Conservation (phyloP, 1,140 invertebrate genomes). For the Euwallacea fornicatus region DNA sequence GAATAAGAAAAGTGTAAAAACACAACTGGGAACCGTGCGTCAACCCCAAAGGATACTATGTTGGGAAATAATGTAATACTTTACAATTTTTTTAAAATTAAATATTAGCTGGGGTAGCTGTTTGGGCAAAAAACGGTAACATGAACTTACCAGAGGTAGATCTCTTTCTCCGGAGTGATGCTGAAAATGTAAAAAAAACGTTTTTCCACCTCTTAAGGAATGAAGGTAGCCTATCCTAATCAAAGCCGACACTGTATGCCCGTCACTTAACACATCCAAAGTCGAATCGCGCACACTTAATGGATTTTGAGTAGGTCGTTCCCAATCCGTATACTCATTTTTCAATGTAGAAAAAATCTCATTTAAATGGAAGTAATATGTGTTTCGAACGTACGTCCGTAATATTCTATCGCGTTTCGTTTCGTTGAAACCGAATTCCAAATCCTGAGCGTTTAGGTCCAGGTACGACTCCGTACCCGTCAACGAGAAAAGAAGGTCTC, state of each 20-base stretch:
- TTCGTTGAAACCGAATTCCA: constrained; percentile 84
- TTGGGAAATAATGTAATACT: too few species aligned
- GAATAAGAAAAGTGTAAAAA: too few species aligned
- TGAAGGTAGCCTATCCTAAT: constrained; percentile 80
- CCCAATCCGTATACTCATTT: constrained; percentile 94
- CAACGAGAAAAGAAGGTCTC: constrained; percentile 75
- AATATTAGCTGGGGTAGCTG: too few species aligned
- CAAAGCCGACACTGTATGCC: constrained; percentile 81
- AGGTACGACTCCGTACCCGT: constrained; percentile 72
- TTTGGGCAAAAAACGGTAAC: not conserved
- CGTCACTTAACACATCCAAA: constrained; percentile 79
- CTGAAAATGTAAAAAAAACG: constrained; percentile 87
- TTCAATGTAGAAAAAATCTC: constrained; percentile 88
- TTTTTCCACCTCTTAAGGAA: constrained; percentile 72
- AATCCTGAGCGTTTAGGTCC: constrained; percentile 74
- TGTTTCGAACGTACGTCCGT: constrained; percentile 84
- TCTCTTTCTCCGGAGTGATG: constrained; percentile 74
- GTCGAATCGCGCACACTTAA: constrained; percentile 75
- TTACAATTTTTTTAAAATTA: too few species aligned
- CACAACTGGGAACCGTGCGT: too few species aligned
- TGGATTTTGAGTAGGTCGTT: constrained; percentile 73
- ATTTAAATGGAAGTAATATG: constrained; percentile 86
- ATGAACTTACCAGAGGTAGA: constrained; percentile 68
- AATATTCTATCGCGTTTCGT: constrained; percentile 80
- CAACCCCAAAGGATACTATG: too few species aligned